Conservation (phyloP, 2,113 vertebrate genomes). For the Triplophysa tibetana region DNA sequence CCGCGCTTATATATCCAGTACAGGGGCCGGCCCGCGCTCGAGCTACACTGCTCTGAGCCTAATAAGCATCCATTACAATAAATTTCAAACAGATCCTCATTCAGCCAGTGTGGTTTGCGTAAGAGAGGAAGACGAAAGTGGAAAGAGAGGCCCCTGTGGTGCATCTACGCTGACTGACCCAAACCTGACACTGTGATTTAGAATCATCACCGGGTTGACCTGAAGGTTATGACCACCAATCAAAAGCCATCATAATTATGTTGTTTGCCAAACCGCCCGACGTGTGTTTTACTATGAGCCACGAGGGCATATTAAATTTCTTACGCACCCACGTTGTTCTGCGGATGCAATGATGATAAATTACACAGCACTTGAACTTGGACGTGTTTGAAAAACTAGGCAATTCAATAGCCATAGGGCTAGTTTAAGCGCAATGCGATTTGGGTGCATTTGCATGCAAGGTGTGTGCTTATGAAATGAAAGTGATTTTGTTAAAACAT, state of each 20-base stretch:
- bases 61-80: conserved; percentile 20
- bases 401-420: conserved; percentile 30
- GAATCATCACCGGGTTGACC: conserved; percentile 25
- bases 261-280: conserved; percentile 21
- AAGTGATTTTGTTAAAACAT: conserved; percentile 9
- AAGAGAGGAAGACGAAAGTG: background rate
- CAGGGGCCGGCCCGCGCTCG: background rate
- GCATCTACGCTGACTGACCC: conserved; percentile 20
- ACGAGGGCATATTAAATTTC: conserved; percentile 19
- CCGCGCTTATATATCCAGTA: background rate
- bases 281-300: conserved; percentile 15
- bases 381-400: conserved; percentile 18
- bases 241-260: conserved; percentile 26
- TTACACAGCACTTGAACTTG: background rate
- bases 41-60: conserved; percentile 9
- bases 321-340: conserved; percentile 22
- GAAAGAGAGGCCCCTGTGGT: background rate
- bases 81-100: conserved; percentile 3
- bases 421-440: conserved; percentile 18
- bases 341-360: conserved; percentile 12
- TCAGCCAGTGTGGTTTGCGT: background rate
- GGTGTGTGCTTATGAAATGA: conserved; percentile 21
- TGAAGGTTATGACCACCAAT: background rate
- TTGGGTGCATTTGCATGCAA: conserved; percentile 41
- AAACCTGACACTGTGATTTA: conserved; percentile 15